Conservation (phyloP, 2,888 invertebrate genomes). For the Drosophila anomelani region DNA sequence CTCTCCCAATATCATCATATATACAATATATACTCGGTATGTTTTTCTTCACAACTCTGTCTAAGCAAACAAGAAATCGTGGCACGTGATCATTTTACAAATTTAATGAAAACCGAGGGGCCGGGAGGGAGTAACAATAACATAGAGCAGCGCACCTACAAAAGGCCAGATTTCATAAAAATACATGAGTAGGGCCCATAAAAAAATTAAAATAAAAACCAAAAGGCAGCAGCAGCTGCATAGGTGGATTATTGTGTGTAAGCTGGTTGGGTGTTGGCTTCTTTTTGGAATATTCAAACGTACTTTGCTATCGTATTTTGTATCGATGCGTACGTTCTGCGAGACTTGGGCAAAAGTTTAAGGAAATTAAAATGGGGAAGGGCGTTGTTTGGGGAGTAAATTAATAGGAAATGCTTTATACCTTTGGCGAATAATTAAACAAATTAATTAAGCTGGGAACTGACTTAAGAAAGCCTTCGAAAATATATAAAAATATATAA, state of each 20-base stretch:
- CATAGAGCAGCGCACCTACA: constrained; percentile 48
- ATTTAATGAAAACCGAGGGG: constrained; percentile 38
- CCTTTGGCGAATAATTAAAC: too few relatives aligned
- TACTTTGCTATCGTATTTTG: constrained; percentile 47
- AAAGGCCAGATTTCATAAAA: constrained; percentile 64
- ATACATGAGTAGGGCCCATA: constrained; percentile 48
- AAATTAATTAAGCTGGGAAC: too few relatives aligned
- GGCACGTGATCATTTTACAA: constrained; percentile 73
- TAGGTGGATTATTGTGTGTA: neutral
- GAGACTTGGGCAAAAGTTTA: constrained; percentile 15
- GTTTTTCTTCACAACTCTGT: constrained; percentile 49
- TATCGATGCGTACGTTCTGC: constrained; percentile 47
- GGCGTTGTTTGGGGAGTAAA: neutral
- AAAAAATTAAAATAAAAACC: constrained; percentile 63
- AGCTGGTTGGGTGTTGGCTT: constrained; percentile 5
- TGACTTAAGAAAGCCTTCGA: neutral
- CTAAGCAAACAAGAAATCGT: constrained; percentile 36
- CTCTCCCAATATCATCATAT: neutral
- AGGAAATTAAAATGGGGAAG: neutral
- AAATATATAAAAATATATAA: neutral
- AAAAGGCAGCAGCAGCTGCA: constrained; percentile 28
- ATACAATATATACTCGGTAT: constrained; percentile 7
- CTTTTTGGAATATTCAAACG: constrained; percentile 59
- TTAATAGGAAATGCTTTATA: neutral
- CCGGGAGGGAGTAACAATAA: constrained; percentile 28